These are phyloP conservation scores for Daubentonia madagascariensis DNA, from an alignment of 2,113 vertebrate genomes.

Conservation along the genomic window DNA sequence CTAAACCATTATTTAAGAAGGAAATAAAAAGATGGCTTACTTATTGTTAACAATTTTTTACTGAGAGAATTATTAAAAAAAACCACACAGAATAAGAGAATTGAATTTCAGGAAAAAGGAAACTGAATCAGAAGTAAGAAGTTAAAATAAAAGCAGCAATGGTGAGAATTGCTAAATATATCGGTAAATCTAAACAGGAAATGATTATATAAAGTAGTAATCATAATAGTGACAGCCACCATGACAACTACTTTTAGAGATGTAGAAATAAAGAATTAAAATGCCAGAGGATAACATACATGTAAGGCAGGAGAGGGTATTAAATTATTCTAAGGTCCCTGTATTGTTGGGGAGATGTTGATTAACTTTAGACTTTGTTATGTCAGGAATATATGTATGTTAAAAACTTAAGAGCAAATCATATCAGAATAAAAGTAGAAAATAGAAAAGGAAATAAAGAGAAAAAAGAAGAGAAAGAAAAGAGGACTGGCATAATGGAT, in stretches of 20 bases:
- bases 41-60: not conserved
- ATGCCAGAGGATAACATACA: not conserved
- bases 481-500: not conserved
- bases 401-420: slow-evolving; percentile 14
- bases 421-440: not conserved
- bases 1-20: not conserved
- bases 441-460: not conserved
- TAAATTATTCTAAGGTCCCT: not conserved
- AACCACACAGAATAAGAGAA: not conserved
- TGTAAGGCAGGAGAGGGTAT: not conserved
- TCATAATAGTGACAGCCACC: not conserved
- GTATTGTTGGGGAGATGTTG: not conserved
- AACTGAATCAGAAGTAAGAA: slow-evolving; percentile 8
- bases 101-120: slow-evolving; percentile 30
- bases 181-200: slow-evolving; percentile 6
- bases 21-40: not conserved
- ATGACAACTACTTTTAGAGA: not conserved
- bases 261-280: not conserved
- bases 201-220: not conserved
- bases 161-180: not conserved
- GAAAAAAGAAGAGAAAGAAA: not conserved
- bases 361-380: slow-evolving; percentile 21
- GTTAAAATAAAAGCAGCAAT: not conserved
- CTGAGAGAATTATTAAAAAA: not conserved
- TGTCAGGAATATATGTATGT: not conserved